These are phyloP conservation scores for Prunella strophiata DNA, from an alignment of 2,797 vertebrate genomes.

Conservation along the genomic window DNA sequence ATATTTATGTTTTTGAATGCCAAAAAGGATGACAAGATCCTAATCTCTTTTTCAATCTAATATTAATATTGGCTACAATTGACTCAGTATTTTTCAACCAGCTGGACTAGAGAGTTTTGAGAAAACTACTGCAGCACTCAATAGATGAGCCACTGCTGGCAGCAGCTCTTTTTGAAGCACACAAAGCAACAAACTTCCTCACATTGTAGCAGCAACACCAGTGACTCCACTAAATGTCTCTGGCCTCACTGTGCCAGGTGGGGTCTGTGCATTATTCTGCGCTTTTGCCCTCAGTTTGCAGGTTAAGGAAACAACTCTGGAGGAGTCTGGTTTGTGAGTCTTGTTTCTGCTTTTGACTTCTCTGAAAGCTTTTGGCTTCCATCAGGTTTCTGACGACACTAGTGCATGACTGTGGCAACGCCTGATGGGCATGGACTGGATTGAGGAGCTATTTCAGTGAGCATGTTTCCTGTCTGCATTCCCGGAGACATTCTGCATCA, in stretches of 20 bases:
- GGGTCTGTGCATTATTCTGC: fast-evolving
- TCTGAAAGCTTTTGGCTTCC: not conserved
- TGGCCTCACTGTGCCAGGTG: not conserved
- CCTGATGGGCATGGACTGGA: not conserved
- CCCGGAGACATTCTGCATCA: constrained; percentile 6
- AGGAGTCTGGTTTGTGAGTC: not conserved
- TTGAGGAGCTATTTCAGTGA: not conserved
- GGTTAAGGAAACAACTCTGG: not conserved
- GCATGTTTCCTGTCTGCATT: constrained; percentile 43
- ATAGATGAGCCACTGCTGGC: not conserved
- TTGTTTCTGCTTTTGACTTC: not conserved
- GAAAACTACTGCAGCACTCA: not conserved
- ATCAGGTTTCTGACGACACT: not conserved
- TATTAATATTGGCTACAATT: not conserved
- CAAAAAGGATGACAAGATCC: not conserved
- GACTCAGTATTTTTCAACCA: not conserved
- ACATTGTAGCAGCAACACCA: not conserved
- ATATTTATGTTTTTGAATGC: not conserved
- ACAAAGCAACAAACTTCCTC: not conserved
- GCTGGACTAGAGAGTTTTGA: not conserved
- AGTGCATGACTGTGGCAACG: not conserved
- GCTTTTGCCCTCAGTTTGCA: not conserved
- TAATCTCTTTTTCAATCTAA: not conserved
- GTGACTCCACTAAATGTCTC: not conserved
- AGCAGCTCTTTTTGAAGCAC: not conserved